phyloP scores from a whole-genome alignment of 1,140 invertebrate genomes.

The Drosophila tani region DNA sequence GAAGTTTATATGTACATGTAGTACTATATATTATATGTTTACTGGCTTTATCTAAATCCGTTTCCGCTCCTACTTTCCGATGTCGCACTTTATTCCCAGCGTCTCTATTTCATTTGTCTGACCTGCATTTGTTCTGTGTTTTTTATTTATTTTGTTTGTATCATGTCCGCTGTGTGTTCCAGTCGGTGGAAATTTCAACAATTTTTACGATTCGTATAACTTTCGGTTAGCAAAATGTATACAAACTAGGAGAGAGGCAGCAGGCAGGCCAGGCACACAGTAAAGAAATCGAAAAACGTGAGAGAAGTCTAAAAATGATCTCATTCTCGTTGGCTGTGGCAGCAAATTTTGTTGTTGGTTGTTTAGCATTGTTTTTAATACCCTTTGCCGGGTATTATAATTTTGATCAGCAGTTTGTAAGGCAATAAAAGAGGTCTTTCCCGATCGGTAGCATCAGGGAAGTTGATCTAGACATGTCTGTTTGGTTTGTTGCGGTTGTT shows the following conservation, averaged over 20 bases:
- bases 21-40: not conserved
- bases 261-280: not conserved
- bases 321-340: slow-evolving; percentile 30
- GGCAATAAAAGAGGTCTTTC: too few species aligned
- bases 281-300: slow-evolving; percentile 22
- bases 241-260: slow-evolving; percentile 13
- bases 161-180: slow-evolving; percentile 27
- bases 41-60: slow-evolving; percentile 32
- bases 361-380: slow-evolving; percentile 12
- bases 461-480: not conserved
- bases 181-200: slow-evolving; percentile 37
- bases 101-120: slow-evolving; percentile 27
- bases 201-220: slow-evolving; percentile 29
- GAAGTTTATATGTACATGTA: not conserved
- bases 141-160: slow-evolving; percentile 21
- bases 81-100: slow-evolving; percentile 22
- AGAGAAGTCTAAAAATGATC: slow-evolving; percentile 43
- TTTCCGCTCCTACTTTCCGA: slow-evolving; percentile 28
- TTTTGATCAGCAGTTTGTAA: not conserved
- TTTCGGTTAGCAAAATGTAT: slow-evolving; percentile 45
- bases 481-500: too few species aligned
- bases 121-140: slow-evolving; percentile 35
- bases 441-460: not conserved
- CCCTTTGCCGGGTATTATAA: not conserved
- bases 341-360: slow-evolving; percentile 25